phyloP scores from a whole-genome alignment of 2,113 vertebrate species.

The Chinchilla lanigera region DNA sequence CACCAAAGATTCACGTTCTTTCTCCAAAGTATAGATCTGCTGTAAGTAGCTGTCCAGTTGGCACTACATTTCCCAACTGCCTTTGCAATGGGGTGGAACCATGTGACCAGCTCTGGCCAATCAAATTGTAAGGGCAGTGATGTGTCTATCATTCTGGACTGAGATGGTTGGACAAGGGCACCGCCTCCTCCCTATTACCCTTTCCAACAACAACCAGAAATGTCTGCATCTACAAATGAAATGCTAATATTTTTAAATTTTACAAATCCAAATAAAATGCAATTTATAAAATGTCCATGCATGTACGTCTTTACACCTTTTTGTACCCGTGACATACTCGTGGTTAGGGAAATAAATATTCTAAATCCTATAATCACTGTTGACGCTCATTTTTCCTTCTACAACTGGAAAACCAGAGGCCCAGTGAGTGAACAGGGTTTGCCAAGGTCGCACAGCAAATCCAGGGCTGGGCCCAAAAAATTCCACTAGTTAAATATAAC shows the following conservation, averaged over 20 bases:
- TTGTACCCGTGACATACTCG: rapidly evolving
- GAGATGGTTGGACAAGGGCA: background rate
- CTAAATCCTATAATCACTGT: background rate
- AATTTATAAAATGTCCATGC: background rate
- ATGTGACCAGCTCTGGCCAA: background rate
- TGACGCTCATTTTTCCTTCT: background rate
- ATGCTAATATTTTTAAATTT: background rate
- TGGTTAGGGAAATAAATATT: background rate
- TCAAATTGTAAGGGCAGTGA: background rate
- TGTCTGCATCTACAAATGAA: background rate
- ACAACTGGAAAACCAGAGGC: background rate
- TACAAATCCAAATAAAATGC: background rate
- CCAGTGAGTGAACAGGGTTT: constrained; percentile 9
- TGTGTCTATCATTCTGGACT: rapidly evolving
- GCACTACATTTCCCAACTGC: background rate
- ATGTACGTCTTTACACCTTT: background rate
- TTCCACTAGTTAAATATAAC: constrained; percentile 30
- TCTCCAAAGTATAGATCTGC: background rate
- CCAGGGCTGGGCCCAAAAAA: background rate
- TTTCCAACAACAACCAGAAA: background rate
- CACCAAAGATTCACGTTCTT: background rate
- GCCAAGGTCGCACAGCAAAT: constrained; percentile 54
- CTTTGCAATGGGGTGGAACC: background rate
- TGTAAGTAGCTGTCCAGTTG: background rate
- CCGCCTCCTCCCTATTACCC: background rate